A percentile compares a stretch with the other conserved stretches of the same genome.
Evolutionary conservation across 2,797 vertebrate species (phyloP).

Genomic region (Macropodus opercularis): DNA sequence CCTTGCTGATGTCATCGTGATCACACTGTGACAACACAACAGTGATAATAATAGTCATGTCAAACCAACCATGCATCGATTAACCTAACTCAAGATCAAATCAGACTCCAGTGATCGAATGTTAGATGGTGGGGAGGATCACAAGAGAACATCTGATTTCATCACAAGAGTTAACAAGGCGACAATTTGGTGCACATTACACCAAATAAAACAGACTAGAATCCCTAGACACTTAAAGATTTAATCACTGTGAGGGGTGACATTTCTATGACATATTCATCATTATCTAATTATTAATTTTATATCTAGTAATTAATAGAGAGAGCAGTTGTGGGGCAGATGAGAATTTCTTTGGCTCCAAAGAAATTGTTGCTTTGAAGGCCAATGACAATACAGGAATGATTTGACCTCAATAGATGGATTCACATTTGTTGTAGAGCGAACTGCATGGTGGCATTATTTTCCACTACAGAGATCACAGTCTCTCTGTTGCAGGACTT

Average conservation of each 20-base stretch:
- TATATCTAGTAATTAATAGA: conserved; percentile 63
- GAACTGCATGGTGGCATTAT: conserved; percentile 29
- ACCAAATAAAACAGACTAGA: conserved; percentile 14
- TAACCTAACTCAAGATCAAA: no score
- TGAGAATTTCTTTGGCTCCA: conserved; percentile 21
- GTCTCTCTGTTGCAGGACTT: conserved; percentile 22
- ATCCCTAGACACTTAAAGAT: conserved; percentile 39
- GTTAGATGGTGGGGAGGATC: no score
- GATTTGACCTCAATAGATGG: conserved; percentile 34
- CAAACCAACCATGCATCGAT: no score
- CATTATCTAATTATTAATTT: conserved; percentile 64
- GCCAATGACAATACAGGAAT: neutral
- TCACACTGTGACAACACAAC: no score
- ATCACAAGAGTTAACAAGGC: no score
- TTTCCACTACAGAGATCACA: conserved; percentile 33
- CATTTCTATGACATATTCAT: conserved; percentile 65
- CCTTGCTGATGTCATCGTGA: no score
- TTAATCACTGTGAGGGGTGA: conserved; percentile 57
- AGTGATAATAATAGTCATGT: no score
- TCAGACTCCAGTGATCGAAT: no score
- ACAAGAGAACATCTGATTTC: no score
- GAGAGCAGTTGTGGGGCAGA: conserved; percentile 8
- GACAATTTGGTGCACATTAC: neutral
- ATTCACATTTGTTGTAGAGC: no score
- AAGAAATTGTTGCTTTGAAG: neutral